Base-by-base conservation (phyloP, 2,888 invertebrate species). In the Venusia cambrica region DNA sequence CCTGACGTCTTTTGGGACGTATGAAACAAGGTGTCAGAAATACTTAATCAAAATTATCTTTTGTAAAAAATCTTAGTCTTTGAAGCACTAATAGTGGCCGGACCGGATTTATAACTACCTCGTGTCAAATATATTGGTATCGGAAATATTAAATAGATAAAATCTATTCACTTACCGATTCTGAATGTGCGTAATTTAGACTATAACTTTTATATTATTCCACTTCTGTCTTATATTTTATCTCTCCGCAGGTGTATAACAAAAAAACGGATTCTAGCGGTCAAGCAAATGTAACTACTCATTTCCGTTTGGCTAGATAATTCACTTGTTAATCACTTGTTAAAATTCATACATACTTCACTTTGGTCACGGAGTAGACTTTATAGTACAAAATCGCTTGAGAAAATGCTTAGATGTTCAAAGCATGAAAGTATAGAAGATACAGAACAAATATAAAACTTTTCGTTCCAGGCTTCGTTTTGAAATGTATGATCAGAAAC, bases 201-300 rank as follows among this genome's bases (percentile, higher is more conserved):
- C 51, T 56, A 51, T 56, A 48, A 52, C 56, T 58, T 71, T 63
- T n/a, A n/a, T n/a, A n/a, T 64, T 73, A 70, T 70, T 72, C 70
- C 73, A 81, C 74, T 75, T 80, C 81, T 85, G 73, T 80, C 76
- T 83, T 79, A 73, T 72, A 62, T 73, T 83, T 85, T 81, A 73
- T 85, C 76, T 84, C 76, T 87, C 78, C 84, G 74, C 88, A 88
- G 88, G 88, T 88, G 81, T 88, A 87, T 88, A 87, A 87, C 80
- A 81, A 85, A 80, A 87, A 88, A 85, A 73, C 87, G 87, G 88
- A 88, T 69, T 76, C 87, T 80, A 87, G 77, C 81, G 87, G 85
- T 79, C 85, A 88, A 83, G 79, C 73, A 81, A 87, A 87, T 83
- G 87, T 88, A 88, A 88, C 79, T 87, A 88, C 79, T 77, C 63